Evolutionary conservation across 2,888 invertebrate genomes (phyloP).

Genomic region (Plebejus argus): DNA sequence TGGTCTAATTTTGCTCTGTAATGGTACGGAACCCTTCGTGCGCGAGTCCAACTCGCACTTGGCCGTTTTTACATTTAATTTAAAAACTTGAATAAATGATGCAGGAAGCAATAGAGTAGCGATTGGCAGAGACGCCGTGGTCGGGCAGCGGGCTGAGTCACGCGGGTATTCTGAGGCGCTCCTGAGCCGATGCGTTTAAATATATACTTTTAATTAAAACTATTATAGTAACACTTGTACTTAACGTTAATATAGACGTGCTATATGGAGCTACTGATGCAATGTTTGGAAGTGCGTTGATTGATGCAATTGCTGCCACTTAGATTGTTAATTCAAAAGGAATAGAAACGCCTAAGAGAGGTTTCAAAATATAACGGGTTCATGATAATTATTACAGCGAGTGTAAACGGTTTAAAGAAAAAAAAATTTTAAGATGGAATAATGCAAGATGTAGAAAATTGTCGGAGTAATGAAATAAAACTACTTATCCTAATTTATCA

Average conservation of each 20-base stretch:
- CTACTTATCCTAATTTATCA: background rate
- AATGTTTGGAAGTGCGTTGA: background rate
- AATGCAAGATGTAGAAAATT: too few species aligned
- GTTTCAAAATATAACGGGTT: too few species aligned
- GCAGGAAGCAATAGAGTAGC: conserved; percentile 76
- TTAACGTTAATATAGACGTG: conserved; percentile 1
- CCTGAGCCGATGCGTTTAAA: conserved; percentile 39
- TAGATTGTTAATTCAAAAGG: background rate
- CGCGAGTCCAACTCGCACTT: too few species aligned
- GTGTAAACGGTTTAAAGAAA: too few species aligned
- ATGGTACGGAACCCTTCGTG: too few species aligned
- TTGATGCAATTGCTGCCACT: background rate
- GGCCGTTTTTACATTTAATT: too few species aligned
- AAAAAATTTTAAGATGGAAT: too few species aligned
- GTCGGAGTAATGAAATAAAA: background rate
- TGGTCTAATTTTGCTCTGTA: too few species aligned
- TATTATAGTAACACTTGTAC: conserved; percentile 24
- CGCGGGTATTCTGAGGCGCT: conserved; percentile 62
- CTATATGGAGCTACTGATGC: background rate
- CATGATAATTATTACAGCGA: too few species aligned
- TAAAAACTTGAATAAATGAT: conserved; percentile 19
- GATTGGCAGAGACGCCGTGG: conserved; percentile 74
- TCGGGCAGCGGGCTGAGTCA: conserved; percentile 67
- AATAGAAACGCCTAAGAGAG: too few species aligned
- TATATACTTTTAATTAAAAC: conserved; percentile 27